Conservation (phyloP, 2,888 invertebrate genomes). For the Lochmaea capreae region DNA sequence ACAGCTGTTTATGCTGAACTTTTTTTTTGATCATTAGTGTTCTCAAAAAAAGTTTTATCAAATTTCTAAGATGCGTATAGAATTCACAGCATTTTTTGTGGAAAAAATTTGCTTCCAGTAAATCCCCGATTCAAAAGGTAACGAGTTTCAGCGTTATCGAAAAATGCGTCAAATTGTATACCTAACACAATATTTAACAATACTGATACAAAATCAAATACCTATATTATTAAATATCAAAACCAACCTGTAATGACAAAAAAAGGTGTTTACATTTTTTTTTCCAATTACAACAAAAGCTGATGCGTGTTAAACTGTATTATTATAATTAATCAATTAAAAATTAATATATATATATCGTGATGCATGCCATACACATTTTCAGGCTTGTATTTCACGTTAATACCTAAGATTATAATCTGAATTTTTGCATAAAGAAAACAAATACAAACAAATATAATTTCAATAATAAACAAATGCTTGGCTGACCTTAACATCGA, state of each 20-base stretch:
- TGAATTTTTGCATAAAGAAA: conserved; percentile 14
- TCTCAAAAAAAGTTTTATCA: no score
- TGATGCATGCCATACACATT: conserved; percentile 38
- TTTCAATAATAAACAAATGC: conserved; percentile 11
- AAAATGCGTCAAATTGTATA: no score
- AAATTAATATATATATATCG: conserved; percentile 33
- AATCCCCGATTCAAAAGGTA: no score
- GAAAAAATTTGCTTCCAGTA: no score
- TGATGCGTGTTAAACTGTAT: conserved; percentile 35
- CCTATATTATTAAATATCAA: not conserved
- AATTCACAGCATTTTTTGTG: no score
- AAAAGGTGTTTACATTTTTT: conserved; percentile 29
- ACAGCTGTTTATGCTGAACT: no score
- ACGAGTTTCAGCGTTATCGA: no score
- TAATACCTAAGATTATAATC: not conserved
- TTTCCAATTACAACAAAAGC: conserved; percentile 16
- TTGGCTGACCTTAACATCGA: conserved; percentile 13
- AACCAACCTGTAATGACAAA: not conserved
- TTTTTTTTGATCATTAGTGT: no score
- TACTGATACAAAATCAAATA: no score
- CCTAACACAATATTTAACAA: no score
- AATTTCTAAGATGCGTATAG: no score
- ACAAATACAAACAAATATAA: conserved; percentile 15
- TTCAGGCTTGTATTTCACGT: conserved; percentile 14
- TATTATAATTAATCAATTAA: conserved; percentile 44